These are phyloP conservation scores for Parochlus steinenii DNA, from an alignment of 2,888 invertebrate species.

Conservation along the genomic window DNA sequence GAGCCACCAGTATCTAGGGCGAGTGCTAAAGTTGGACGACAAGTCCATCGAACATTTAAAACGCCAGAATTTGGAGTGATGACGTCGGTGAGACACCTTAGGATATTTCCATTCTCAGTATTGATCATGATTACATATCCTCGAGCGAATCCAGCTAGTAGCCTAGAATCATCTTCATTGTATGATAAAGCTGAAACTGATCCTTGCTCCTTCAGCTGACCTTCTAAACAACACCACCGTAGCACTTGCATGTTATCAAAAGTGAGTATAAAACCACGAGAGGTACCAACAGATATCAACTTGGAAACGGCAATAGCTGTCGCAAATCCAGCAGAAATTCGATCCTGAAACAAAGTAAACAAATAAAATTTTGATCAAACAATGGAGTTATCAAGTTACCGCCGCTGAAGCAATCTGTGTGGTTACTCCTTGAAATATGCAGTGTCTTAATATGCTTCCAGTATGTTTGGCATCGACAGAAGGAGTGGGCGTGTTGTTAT, in stretches of 20 bases:
- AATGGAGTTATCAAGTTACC: conserved; percentile 33
- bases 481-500: conserved; percentile 23
- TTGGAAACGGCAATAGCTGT: conserved; percentile 68
- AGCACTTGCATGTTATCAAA: conserved; percentile 76
- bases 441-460: conserved; percentile 56
- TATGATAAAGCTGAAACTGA: conserved; percentile 72
- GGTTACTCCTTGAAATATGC: conserved; percentile 73
- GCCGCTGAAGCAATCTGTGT: conserved; percentile 75
- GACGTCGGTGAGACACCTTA: conserved; percentile 58
- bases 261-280: conserved; percentile 77
- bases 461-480: conserved; percentile 27
- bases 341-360: conserved; percentile 41
- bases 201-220: conserved; percentile 34
- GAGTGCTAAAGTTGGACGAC: conserved; percentile 54
- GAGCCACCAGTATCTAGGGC: conserved; percentile 90
- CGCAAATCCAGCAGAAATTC: conserved; percentile 76
- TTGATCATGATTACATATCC: conserved; percentile 88
- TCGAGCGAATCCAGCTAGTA: conserved; percentile 60
- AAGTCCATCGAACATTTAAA: conserved; percentile 49
- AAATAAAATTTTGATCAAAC: not conserved
- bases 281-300: conserved; percentile 82
- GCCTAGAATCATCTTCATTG: conserved; percentile 69
- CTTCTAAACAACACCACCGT: conserved; percentile 69
- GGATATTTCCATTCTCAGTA: conserved; percentile 56
- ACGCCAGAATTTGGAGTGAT: conserved; percentile 74